A percentile compares a stretch with the other conserved stretches of the same genome.
phyloP scores from a whole-genome alignment of 2,113 vertebrate species.

The Ailuropoda melanoleuca region DNA sequence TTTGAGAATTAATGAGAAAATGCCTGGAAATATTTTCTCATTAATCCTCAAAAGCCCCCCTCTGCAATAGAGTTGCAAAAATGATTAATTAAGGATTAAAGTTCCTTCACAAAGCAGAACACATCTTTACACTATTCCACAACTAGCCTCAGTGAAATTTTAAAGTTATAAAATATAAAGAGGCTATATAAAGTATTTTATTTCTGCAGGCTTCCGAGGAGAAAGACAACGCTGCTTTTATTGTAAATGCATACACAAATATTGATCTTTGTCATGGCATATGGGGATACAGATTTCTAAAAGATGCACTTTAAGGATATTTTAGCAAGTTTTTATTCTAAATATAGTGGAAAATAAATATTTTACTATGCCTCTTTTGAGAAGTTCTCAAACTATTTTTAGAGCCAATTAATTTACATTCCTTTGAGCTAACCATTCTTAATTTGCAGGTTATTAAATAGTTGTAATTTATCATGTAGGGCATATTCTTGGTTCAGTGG shows the following conservation, averaged over 20 bases:
- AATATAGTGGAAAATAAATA: background rate
- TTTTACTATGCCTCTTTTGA: background rate
- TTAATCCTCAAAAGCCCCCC: conserved; percentile 42
- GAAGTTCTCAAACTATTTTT: background rate
- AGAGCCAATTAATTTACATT: conserved; percentile 3
- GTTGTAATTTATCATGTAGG: background rate
- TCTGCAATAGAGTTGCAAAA: conserved; percentile 42
- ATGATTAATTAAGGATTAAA: conserved; percentile 68
- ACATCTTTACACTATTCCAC: background rate
- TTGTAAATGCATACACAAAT: conserved; percentile 52
- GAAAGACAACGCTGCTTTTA: background rate
- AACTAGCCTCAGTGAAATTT: background rate
- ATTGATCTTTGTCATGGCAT: background rate
- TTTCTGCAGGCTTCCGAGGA: background rate
- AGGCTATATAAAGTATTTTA: conserved; percentile 36
- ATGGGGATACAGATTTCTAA: background rate
- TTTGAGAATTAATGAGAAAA: conserved; percentile 57
- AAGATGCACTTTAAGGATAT: background rate
- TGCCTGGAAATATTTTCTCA: conserved; percentile 50
- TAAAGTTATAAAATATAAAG: conserved; percentile 53
- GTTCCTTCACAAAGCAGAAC: background rate
- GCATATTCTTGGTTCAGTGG: background rate
- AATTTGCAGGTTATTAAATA: conserved; percentile 37
- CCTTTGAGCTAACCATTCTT: background rate
- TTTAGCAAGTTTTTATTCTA: conserved; percentile 36